Base-by-base conservation (phyloP, 1,140 invertebrate species). In the Atta cephalotes region DNA sequence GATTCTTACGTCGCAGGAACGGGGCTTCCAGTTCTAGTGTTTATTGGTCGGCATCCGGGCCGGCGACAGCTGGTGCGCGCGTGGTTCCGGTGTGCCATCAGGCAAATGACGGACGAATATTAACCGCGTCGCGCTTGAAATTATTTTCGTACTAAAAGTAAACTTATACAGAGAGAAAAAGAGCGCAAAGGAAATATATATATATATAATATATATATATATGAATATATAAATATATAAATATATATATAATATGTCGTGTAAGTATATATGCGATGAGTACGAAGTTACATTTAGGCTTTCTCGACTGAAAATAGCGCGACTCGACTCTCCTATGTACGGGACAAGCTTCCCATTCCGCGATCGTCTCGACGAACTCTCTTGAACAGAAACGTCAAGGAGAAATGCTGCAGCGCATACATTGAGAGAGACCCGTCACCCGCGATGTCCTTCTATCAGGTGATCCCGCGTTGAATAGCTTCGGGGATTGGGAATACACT, bases 121-220 rank as follows among this genome's bases (percentile, higher is more conserved):
- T 82, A 87, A 56, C 45, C 79, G 74, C 65, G 84, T 56, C 84
- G 90, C 89, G 87, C 90, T 92, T 90, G 87, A 94, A 94, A 93
- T 93, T 94, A 94, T 94, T 94, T 94, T 94, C 93, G 76, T 94
- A 94, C 93, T 88, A 90, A 93, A 90, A 89, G 65, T 90, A 90
- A 88, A 91, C 90, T 90, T 92, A 87, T 88, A 91, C 56, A 89
- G 49, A 89, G 66, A 89, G 35, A 16, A 60, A 49, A 60, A 39
- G 16, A 77, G 71, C 68, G 70, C 39, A 84, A 65, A 89, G 84
- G 58, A 72, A 2, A 74, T 74, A 74, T 74, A 68, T 74, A 74
- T 74, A 76, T 76, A 60, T 60, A 68, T 81, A 39, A 60, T 60
- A 89, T 89, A 88, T 66, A 89, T 89, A 88, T 86, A 87, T 66